phyloP scores from a whole-genome alignment of 2,888 invertebrate species.

The Cylindroiulus punctatus region DNA sequence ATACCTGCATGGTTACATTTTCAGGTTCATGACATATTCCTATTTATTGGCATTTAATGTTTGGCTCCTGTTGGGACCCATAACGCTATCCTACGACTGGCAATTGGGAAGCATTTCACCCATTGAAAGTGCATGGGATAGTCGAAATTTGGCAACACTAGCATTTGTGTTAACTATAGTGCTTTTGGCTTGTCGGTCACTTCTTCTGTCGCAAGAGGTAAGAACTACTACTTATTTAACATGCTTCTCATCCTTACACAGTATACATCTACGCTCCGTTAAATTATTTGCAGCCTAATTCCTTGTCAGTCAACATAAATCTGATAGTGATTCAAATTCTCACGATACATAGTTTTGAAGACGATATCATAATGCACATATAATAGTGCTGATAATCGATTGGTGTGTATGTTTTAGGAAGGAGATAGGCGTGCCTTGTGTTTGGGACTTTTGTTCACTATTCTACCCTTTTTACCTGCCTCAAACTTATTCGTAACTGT shows the following conservation, averaged over 20 bases:
- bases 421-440: slow-evolving; percentile 56
- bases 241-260: no score
- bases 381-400: not conserved
- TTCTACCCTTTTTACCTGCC: slow-evolving; percentile 60
- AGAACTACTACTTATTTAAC: not conserved
- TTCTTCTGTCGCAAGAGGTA: slow-evolving; percentile 52
- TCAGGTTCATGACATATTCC: slow-evolving; percentile 75
- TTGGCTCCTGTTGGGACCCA: slow-evolving; percentile 82
- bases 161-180: slow-evolving; percentile 51
- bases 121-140: slow-evolving; percentile 76
- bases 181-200: slow-evolving; percentile 51
- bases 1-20: not conserved
- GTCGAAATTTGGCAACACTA: slow-evolving; percentile 70
- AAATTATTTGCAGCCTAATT: no score
- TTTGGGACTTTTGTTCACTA: slow-evolving; percentile 63
- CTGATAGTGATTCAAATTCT: no score
- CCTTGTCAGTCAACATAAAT: no score
- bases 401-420: slow-evolving; percentile 48
- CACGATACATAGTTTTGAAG: no score
- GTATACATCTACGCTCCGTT: no score
- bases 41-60: slow-evolving; percentile 85
- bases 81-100: slow-evolving; percentile 86
- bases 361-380: not conserved
- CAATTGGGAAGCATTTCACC: slow-evolving; percentile 88
- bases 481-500: slow-evolving; percentile 56